Evolutionary conservation across 2,888 invertebrate species (phyloP).

Genomic region (Masnerella sp.): DNA sequence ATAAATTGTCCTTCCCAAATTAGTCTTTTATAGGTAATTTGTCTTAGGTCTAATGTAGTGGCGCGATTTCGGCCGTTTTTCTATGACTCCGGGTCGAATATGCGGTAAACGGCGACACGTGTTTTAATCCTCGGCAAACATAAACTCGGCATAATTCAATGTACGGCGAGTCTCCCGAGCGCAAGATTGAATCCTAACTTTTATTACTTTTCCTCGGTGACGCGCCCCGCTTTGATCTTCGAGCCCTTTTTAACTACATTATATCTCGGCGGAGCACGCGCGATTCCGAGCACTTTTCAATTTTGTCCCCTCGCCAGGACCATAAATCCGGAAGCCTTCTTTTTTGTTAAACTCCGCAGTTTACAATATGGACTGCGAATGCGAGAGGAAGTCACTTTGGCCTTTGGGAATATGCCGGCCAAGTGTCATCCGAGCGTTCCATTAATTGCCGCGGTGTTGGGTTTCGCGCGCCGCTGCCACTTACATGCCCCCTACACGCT

Average conservation of each 20-base stretch:
- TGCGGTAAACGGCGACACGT: constrained; percentile 43
- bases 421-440: constrained; percentile 74
- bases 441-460: constrained; percentile 76
- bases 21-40: constrained; percentile 37
- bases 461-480: constrained; percentile 70
- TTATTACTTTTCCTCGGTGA: constrained; percentile 60
- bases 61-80: constrained; percentile 21
- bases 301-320: constrained; percentile 60
- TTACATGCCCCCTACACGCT: constrained; percentile 74
- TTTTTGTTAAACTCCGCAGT: constrained; percentile 69
- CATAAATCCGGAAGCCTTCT: constrained; percentile 66
- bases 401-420: constrained; percentile 64
- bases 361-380: constrained; percentile 41
- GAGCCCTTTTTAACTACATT: constrained; percentile 61
- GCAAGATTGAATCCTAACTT: constrained; percentile 59
- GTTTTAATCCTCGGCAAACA: constrained; percentile 51
- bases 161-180: constrained; percentile 44
- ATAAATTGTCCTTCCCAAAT: constrained; percentile 26
- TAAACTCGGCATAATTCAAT: constrained; percentile 58
- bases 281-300: constrained; percentile 68
- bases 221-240: constrained; percentile 53
- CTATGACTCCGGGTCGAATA: constrained; percentile 25
- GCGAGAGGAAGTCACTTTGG: constrained; percentile 37
- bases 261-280: constrained; percentile 64
- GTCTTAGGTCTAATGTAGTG: constrained; percentile 26